Conservation (phyloP, 2,888 invertebrate genomes). For the Teinopalpus imperialis region DNA sequence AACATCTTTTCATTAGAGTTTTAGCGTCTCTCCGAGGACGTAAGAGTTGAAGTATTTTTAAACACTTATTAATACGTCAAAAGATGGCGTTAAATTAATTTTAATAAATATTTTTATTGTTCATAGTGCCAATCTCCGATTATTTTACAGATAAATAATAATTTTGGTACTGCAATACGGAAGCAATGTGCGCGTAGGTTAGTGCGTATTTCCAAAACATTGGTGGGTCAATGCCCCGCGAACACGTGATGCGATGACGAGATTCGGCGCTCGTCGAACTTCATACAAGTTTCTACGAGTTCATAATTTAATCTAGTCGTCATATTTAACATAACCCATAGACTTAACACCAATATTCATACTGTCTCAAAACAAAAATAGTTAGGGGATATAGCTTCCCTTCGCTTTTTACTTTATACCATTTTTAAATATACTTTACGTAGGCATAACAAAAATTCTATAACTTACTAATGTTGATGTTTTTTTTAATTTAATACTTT, state of each 20-base stretch:
- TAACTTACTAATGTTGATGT: no score
- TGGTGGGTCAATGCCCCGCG: constrained; percentile 66
- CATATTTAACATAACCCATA: constrained; percentile 31
- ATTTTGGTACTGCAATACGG: constrained; percentile 14
- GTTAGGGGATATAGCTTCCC: no score
- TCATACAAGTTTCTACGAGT: constrained; percentile 8
- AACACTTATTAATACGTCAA: constrained; percentile 43
- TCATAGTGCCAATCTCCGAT: no score
- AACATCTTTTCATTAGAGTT: constrained; percentile 15
- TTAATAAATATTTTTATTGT: constrained; percentile 40
- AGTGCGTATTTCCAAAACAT: constrained; percentile 72
- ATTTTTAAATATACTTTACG: no score
- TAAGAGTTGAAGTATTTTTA: no score
- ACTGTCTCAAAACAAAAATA: no score
- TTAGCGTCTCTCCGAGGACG: constrained; percentile 13
- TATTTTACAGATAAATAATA: no score
- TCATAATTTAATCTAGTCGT: constrained; percentile 52
- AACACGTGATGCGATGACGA: constrained; percentile 72
- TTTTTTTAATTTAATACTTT: no score
- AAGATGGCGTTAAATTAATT: constrained; percentile 46
- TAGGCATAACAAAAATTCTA: no score
- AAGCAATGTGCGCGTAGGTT: constrained; percentile 37
- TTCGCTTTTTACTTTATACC: no score
- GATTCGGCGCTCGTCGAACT: constrained; percentile 39
- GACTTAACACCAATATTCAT: background rate